These are phyloP conservation scores for Hapalemur alaotrensis DNA, from an alignment of 2,797 vertebrate species.

Conservation along the genomic window DNA sequence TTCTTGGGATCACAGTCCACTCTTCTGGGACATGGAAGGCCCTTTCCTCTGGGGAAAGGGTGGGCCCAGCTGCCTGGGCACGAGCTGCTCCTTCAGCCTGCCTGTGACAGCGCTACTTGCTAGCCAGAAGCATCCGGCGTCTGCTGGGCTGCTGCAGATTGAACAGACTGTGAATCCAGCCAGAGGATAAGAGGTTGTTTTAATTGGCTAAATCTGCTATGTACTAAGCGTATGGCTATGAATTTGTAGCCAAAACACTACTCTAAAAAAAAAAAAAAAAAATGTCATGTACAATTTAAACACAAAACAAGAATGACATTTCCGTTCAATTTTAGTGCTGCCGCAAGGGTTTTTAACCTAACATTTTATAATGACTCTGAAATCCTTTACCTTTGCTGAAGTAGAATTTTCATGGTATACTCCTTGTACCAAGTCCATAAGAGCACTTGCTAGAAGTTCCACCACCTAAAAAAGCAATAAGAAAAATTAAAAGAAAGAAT, in stretches of 20 bases:
- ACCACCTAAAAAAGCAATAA: slow-evolving; percentile 90
- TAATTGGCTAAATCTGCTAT: slow-evolving; percentile 67
- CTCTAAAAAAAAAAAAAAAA: slow-evolving; percentile 54
- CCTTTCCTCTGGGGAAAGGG: neutral
- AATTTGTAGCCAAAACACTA: slow-evolving; percentile 72
- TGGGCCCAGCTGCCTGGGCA: neutral
- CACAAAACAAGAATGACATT: slow-evolving; percentile 61
- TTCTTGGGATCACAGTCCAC: neutral
- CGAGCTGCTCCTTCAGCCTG: neutral
- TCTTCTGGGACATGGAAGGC: accelerated
- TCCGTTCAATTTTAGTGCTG: neutral
- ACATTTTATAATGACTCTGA: slow-evolving; percentile 32
- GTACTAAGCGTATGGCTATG: slow-evolving; percentile 63
- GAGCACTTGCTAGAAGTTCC: slow-evolving; percentile 96
- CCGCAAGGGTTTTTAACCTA: slow-evolving; percentile 11
- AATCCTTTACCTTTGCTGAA: slow-evolving; percentile 89
- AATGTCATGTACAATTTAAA: slow-evolving; percentile 53
- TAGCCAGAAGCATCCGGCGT: neutral
- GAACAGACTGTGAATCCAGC: slow-evolving; percentile 58
- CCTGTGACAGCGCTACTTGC: neutral
- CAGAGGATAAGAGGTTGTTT: slow-evolving; percentile 67
- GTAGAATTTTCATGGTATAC: slow-evolving; percentile 93
- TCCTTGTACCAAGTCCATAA: slow-evolving; percentile 96
- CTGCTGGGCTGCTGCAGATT: slow-evolving; percentile 46
- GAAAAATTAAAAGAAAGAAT: neutral